phyloP scores from a whole-genome alignment of 2,797 vertebrate species.

The Pelochelys cantorii region DNA sequence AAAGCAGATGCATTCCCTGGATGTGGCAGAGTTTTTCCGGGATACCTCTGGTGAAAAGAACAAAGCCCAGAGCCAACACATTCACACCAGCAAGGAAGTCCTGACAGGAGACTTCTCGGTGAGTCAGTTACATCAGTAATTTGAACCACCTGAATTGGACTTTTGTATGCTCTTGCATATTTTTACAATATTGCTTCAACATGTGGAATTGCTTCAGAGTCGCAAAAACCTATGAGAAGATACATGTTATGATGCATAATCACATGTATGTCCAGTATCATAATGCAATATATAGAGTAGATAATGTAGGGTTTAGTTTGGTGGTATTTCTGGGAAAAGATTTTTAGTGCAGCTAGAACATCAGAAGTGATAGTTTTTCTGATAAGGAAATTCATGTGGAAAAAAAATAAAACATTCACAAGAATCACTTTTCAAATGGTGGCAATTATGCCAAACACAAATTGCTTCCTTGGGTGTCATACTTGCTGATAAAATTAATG shows the following conservation, averaged over 20 bases:
- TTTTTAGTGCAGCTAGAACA: not conserved
- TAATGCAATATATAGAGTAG: constrained; percentile 12
- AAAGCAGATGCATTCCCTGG: no score
- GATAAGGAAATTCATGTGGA: constrained; percentile 11
- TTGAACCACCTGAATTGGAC: not conserved
- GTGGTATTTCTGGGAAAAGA: not conserved
- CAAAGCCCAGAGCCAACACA: constrained; percentile 41
- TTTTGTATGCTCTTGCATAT: not conserved
- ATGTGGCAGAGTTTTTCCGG: no score
- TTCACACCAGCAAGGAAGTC: constrained; percentile 9
- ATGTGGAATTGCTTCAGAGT: rapidly evolving
- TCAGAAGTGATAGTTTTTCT: no score
- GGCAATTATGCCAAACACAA: constrained; percentile 52
- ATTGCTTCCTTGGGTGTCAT: constrained; percentile 60
- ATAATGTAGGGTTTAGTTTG: not conserved
- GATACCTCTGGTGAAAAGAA: not conserved
- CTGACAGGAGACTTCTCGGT: constrained; percentile 33
- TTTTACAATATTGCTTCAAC: constrained; percentile 10
- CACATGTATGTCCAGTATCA: not conserved
- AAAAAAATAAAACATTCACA: constrained; percentile 47
- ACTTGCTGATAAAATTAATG: constrained; percentile 63
- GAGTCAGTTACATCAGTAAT: constrained; percentile 41
- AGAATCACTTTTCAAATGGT: constrained; percentile 52
- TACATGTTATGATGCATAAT: not conserved
- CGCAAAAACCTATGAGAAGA: not conserved